A percentile compares a stretch with the other conserved stretches of the same genome.
These are phyloP conservation scores for Chloroceryle inda DNA, from an alignment of 2,797 vertebrate species.

Conservation along the genomic window DNA sequence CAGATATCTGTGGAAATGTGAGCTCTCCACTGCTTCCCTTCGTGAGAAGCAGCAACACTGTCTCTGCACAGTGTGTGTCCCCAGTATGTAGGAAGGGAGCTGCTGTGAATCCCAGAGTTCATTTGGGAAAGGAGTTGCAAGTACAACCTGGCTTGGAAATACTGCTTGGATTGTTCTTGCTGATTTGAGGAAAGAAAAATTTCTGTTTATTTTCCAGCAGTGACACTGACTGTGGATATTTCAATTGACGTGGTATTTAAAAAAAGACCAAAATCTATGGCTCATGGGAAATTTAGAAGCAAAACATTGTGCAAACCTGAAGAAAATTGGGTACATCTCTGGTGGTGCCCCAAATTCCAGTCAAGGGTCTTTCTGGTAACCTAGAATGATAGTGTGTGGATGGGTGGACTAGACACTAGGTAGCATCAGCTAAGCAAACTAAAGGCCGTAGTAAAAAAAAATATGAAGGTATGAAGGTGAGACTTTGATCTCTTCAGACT, in stretches of 20 bases:
- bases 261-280: constrained; percentile 22
- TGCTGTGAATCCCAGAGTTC: background rate
- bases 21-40: background rate
- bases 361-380: background rate
- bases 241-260: background rate
- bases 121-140: background rate
- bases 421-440: background rate
- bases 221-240: background rate
- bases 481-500: background rate
- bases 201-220: background rate
- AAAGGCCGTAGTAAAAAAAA: background rate
- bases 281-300: background rate
- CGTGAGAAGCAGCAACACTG: background rate
- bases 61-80: background rate
- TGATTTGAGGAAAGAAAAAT: background rate
- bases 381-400: background rate
- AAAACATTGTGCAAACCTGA: background rate
- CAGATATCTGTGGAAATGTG: background rate
- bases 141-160: background rate
- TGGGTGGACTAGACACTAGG: background rate
- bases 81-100: background rate
- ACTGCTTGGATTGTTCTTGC: background rate
- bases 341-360: background rate
- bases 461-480: background rate
- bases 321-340: background rate